Conservation (phyloP, 53 echinoderm and acorn worm species). For the Glandiceps talaboti region DNA sequence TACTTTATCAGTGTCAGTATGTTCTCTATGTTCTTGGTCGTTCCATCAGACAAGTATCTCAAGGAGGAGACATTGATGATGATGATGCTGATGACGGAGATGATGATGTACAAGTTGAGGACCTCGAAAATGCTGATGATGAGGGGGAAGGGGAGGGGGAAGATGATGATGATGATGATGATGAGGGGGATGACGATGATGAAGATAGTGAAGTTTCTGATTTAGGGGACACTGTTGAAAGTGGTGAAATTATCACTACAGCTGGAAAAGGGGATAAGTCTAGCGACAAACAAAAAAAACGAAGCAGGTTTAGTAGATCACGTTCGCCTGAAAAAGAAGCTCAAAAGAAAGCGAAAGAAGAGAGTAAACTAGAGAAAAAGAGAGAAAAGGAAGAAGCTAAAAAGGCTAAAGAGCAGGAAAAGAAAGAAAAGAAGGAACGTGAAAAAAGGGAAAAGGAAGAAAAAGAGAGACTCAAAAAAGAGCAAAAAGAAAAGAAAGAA, state of each 20-base stretch:
- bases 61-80: not conserved
- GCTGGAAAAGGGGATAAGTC: constrained; percentile 34
- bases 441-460: not conserved
- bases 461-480: too few relatives aligned
- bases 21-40: too few relatives aligned
- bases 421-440: not conserved
- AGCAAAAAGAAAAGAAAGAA: not conserved
- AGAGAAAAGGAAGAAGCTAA: not conserved
- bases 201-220: not conserved
- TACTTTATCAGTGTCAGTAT: too few relatives aligned
- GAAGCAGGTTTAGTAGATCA: not conserved
- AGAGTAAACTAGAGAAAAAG: not conserved
- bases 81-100: too few relatives aligned
- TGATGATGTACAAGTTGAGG: too few relatives aligned
- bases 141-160: too few relatives aligned
- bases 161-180: not conserved
- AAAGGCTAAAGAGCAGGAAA: constrained; percentile 18
- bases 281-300: constrained; percentile 22
- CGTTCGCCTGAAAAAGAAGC: not conserved
- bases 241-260: constrained; percentile 6
- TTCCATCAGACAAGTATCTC: not conserved
- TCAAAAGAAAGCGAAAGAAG: not conserved
- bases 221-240: not conserved
- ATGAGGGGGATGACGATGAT: not conserved
- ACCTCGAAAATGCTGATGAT: too few relatives aligned